phyloP scores from a whole-genome alignment of 2,797 vertebrate species.

The Acanthopagrus latus region DNA sequence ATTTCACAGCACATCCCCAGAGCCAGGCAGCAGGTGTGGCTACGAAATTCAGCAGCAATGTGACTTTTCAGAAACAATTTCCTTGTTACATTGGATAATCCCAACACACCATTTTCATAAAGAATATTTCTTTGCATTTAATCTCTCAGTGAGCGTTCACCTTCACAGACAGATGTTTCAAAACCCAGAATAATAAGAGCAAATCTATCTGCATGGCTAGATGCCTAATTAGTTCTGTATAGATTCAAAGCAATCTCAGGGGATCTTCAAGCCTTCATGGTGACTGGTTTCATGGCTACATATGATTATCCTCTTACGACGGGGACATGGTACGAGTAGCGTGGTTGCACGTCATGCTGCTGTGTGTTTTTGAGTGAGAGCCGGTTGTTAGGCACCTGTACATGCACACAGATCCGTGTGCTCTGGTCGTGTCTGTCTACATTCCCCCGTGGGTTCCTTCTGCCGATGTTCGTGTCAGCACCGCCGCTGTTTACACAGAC shows the following conservation, averaged over 20 bases:
- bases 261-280: neutral
- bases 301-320: conserved; percentile 27
- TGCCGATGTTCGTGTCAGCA: conserved; percentile 61
- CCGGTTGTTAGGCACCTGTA: conserved; percentile 6
- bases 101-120: neutral
- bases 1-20: neutral
- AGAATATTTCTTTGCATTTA: neutral
- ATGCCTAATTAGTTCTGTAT: neutral
- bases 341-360: conserved; percentile 10
- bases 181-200: no score
- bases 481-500: conserved; percentile 73
- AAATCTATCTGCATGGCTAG: neutral
- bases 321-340: neutral
- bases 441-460: conserved; percentile 57
- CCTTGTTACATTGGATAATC: neutral
- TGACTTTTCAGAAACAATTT: conserved; percentile 9
- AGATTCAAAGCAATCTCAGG: neutral
- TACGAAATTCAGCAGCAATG: neutral
- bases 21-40: neutral
- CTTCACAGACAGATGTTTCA: neutral
- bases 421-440: conserved; percentile 1
- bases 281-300: neutral
- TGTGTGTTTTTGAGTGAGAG: conserved; percentile 18
- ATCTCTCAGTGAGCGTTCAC: neutral
- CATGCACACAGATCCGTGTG: conserved; percentile 10